A percentile compares a stretch with the other conserved stretches of the same genome.
These are phyloP conservation scores for Probaryconus sp. DNA, from an alignment of 1,140 invertebrate species.

Conservation along the genomic window DNA sequence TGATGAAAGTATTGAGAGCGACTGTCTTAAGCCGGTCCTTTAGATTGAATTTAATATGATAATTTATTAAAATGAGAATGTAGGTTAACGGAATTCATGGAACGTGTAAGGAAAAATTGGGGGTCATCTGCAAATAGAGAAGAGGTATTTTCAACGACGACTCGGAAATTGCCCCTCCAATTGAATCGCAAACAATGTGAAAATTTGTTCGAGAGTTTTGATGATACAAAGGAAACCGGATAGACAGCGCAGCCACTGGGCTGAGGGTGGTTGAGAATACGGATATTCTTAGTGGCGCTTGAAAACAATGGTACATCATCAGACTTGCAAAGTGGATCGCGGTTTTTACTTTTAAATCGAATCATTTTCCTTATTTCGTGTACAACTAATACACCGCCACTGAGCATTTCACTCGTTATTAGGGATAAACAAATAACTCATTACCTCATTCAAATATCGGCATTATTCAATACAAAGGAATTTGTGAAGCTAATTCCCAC, in stretches of 20 bases:
- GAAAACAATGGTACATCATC: slow-evolving; percentile 74
- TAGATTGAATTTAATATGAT: slow-evolving; percentile 46
- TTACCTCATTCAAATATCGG: slow-evolving; percentile 37
- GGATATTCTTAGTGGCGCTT: slow-evolving; percentile 71
- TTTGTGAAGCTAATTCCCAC: slow-evolving; percentile 13
- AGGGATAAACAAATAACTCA: slow-evolving; percentile 50
- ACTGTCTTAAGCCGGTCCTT: slow-evolving; percentile 33
- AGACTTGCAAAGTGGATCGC: slow-evolving; percentile 75
- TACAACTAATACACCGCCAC: slow-evolving; percentile 71
- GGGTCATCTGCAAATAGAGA: slow-evolving; percentile 57
- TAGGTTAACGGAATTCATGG: slow-evolving; percentile 41
- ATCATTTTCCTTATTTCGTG: slow-evolving; percentile 75
- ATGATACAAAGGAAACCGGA: slow-evolving; percentile 74
- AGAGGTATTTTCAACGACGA: slow-evolving; percentile 73
- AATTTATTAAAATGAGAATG: slow-evolving; percentile 36
- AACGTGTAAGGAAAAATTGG: slow-evolving; percentile 53
- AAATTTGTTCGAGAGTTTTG: slow-evolving; percentile 78
- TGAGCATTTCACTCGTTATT: slow-evolving; percentile 64
- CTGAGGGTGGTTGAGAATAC: slow-evolving; percentile 62
- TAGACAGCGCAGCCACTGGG: slow-evolving; percentile 60
- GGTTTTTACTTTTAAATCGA: slow-evolving; percentile 77
- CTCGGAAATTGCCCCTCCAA: slow-evolving; percentile 76
- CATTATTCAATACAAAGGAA: slow-evolving; percentile 4
- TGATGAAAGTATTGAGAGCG: no score
- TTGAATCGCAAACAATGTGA: slow-evolving; percentile 78